Conservation (phyloP, 2,797 vertebrate species). For the Toxotes lorentzi region DNA sequence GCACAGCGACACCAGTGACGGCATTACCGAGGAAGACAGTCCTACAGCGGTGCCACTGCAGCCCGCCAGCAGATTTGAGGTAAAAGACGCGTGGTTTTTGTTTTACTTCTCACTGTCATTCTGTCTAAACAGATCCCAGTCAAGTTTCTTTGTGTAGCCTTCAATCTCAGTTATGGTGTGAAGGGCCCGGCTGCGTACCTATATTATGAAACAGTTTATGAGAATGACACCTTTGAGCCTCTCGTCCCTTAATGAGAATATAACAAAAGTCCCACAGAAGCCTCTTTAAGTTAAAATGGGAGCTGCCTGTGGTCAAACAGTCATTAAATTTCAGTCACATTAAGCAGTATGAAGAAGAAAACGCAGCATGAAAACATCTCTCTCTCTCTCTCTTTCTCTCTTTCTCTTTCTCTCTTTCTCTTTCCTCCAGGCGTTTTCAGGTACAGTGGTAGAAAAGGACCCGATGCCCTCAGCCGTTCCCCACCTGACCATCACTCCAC, state of each 20-base stretch:
- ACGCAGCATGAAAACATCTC: background rate
- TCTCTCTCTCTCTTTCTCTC: background rate
- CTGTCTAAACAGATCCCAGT: background rate
- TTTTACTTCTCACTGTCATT: background rate
- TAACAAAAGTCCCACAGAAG: constrained; percentile 42
- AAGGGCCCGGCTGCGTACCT: background rate
- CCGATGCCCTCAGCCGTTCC: constrained; percentile 86
- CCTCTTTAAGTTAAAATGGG: constrained; percentile 38
- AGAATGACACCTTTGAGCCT: constrained; percentile 25
- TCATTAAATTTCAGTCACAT: constrained; percentile 19
- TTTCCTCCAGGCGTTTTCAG: constrained; percentile 93
- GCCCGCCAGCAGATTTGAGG: constrained; percentile 86
- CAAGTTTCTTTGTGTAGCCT: background rate
- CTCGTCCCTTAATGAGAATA: constrained; percentile 34
- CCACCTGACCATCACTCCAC: constrained; percentile 88
- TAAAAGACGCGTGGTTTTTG: constrained; percentile 46
- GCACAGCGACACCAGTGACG: constrained; percentile 89
- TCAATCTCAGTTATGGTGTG: constrained; percentile 12
- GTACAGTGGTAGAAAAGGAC: constrained; percentile 96
- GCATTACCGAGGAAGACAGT: constrained; percentile 89
- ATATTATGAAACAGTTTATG: constrained; percentile 15
- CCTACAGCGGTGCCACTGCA: constrained; percentile 74
- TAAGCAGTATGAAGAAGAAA: constrained; percentile 1
- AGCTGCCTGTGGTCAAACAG: constrained; percentile 17
- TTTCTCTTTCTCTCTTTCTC: background rate